phyloP scores from a whole-genome alignment of 1,140 invertebrate species.

The Brachionus asplanchnoidis region DNA sequence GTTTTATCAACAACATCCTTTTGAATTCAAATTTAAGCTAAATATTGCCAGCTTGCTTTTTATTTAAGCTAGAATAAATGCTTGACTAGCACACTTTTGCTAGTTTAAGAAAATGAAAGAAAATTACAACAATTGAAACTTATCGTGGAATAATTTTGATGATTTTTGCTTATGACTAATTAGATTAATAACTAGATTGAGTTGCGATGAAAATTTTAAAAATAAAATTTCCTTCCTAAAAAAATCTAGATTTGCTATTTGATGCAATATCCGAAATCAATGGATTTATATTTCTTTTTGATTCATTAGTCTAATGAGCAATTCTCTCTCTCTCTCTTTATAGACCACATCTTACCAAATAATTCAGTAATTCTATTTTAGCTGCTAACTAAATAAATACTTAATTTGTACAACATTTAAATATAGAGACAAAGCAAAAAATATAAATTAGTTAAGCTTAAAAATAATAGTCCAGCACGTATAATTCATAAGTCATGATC shows the following conservation, averaged over 20 bases:
- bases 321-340: not conserved
- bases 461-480: constrained; percentile 28
- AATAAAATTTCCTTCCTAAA: not conserved
- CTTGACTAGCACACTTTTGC: not conserved
- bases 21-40: not conserved
- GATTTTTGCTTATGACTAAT: not conserved
- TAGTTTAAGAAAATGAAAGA: not conserved
- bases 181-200: constrained; percentile 27
- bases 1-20: constrained; percentile 9
- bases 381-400: not conserved
- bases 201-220: not conserved
- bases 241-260: constrained; percentile 29
- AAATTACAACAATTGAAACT: not conserved
- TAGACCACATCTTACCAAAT: constrained; percentile 4
- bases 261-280: not conserved
- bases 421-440: not conserved
- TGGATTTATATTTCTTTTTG: not conserved
- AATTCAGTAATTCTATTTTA: constrained; percentile 20
- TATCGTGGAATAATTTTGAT: not conserved
- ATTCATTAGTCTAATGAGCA: not conserved
- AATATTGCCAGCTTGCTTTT: constrained; percentile 12
- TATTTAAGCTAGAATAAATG: not conserved
- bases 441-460: constrained; percentile 6
- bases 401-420: constrained; percentile 26
- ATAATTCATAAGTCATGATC: constrained; percentile 14